Base-by-base conservation (phyloP, 1,140 invertebrate genomes). In the Neuroterus valhalla region DNA sequence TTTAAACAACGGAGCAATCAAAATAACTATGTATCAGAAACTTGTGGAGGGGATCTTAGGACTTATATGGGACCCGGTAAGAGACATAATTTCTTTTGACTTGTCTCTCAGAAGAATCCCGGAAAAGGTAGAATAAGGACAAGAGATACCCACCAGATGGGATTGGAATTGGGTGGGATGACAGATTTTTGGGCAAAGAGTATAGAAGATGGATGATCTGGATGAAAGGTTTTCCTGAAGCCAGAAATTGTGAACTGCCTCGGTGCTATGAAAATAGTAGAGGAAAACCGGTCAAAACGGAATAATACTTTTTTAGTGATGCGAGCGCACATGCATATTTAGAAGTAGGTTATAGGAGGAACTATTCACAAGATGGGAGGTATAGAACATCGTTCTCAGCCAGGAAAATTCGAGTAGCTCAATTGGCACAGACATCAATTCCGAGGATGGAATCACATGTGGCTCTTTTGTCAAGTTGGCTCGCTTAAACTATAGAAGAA, bases 111-210 rank as follows among this genome's bases (percentile, higher is more conserved):
- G 26, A 19, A 75, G 62, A 62, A 71, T 67, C 0, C 31, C 55
- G 2, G 14, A 26, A 44, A 44, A 67, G 1, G 67, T 75, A 4
- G 12, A 31, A 15, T 21, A 66, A 15, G 68, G 68, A 15, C 26
- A 50, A 2, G 31, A 52, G 48, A 45, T 23, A 50, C 81, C 79
- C 0, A 81, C 81, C 11, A 82, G 79, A 70, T 26, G 79, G 80
- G n/a, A 74, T 31, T 17, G 74, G 77, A 3, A 75, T 87, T 14
- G 80, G 78, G 23, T 90, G 89, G 89, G 86, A 90, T 31, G 74
- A 82, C 15, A 43, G 71, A 77, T 1, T 46, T 48, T 15, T 14
- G 5, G 10, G 38, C 10, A 48, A 70, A 67, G 75, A 21, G 17
- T n/a, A 3, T n/a, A n/a, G n/a, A n/a, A n/a, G n/a, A n/a, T n/a